Conservation (phyloP, 2,113 vertebrate species). For the Oriolus oriolus region DNA sequence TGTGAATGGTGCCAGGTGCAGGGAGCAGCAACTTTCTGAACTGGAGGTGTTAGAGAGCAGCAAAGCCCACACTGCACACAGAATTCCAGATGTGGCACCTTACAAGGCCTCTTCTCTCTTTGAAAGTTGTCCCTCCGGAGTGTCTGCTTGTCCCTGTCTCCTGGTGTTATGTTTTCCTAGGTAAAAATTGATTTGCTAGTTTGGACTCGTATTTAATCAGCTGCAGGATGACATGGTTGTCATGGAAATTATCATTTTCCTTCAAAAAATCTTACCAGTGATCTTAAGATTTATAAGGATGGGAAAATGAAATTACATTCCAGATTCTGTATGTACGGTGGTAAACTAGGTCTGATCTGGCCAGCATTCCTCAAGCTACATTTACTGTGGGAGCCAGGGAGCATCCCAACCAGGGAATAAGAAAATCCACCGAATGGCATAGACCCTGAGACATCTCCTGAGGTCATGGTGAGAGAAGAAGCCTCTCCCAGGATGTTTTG, state of each 20-base stretch:
- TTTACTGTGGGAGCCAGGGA: too few species aligned
- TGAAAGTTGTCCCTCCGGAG: not conserved
- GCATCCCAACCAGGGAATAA: too few species aligned
- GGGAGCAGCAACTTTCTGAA: not conserved
- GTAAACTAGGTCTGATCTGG: not conserved
- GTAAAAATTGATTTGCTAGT: not conserved
- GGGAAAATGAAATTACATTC: not conserved
- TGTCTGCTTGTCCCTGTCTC: not conserved
- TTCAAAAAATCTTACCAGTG: not conserved
- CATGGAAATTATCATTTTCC: not conserved
- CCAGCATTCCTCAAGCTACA: not conserved
- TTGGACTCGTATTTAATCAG: not conserved
- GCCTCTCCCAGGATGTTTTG: too few species aligned
- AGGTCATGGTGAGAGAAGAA: too few species aligned
- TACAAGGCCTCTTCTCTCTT: not conserved
- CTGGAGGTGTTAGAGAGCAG: not conserved
- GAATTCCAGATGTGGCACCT: not conserved
- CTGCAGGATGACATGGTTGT: not conserved
- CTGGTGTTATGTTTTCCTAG: not conserved
- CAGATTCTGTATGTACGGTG: not conserved
- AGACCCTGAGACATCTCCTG: too few species aligned
- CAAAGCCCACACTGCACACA: not conserved
- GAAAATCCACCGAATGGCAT: too few species aligned
- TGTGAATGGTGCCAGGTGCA: not conserved
- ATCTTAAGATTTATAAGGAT: not conserved